These are phyloP conservation scores for Bufo gargarizans DNA, from an alignment of 2,113 vertebrate species.

Conservation along the genomic window DNA sequence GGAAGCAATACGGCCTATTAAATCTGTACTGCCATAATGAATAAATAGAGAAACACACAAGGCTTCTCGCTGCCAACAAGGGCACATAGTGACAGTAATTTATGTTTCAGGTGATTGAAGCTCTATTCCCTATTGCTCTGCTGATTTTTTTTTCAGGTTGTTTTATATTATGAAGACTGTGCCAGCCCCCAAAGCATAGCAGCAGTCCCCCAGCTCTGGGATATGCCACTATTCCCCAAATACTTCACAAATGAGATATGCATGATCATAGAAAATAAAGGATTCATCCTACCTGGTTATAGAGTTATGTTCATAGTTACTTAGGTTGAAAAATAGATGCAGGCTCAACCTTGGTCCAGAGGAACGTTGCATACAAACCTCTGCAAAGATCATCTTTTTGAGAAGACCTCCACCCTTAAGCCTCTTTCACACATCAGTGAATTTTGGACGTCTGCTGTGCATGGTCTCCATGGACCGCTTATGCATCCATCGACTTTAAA, in stretches of 20 bases:
- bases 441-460: too few relatives aligned
- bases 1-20: slow-evolving; percentile 25
- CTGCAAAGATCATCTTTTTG: too few relatives aligned
- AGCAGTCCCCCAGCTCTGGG: not conserved
- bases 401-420: too few relatives aligned
- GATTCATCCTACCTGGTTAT: not conserved
- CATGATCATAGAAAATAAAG: slow-evolving; percentile 19
- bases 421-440: too few relatives aligned
- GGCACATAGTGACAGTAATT: slow-evolving; percentile 47
- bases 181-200: slow-evolving; percentile 11
- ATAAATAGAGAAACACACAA: slow-evolving; percentile 19
- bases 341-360: too few relatives aligned
- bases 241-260: slow-evolving; percentile 28
- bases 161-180: slow-evolving; percentile 36
- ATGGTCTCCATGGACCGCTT: too few relatives aligned
- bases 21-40: slow-evolving; percentile 28
- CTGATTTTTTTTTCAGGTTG: slow-evolving; percentile 5
- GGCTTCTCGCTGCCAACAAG: slow-evolving; percentile 37
- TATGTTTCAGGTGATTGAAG: slow-evolving; percentile 44
- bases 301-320: not conserved
- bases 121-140: slow-evolving; percentile 30
- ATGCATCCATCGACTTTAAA: too few relatives aligned
- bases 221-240: slow-evolving; percentile 28
- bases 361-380: too few relatives aligned
- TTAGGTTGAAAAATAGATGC: too few relatives aligned